Conservation (phyloP, 92 coral and sea anemone genomes). For the Pocillopora grandis region DNA sequence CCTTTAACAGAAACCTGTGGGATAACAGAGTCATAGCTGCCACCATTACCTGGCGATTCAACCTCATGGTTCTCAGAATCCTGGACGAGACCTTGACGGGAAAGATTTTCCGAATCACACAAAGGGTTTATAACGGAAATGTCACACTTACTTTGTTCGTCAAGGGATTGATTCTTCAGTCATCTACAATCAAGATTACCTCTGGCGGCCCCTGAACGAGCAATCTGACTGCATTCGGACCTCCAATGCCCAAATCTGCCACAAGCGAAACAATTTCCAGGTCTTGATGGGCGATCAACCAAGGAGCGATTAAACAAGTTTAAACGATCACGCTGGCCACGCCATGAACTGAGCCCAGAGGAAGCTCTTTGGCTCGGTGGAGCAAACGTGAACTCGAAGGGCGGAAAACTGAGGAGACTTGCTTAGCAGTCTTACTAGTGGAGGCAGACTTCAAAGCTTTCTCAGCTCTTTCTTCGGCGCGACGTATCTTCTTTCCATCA, state of each 20-base stretch:
- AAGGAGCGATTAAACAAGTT: too few relatives aligned
- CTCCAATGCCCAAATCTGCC: conserved; percentile 19
- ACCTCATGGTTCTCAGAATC: too few relatives aligned
- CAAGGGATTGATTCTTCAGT: background rate
- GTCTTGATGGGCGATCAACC: background rate
- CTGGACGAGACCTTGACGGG: too few relatives aligned
- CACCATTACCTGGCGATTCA: too few relatives aligned
- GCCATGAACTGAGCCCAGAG: too few relatives aligned
- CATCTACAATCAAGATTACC: background rate
- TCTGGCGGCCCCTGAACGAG: background rate
- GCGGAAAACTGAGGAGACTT: too few relatives aligned
- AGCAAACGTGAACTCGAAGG: too few relatives aligned
- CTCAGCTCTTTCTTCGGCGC: conserved; percentile 57
- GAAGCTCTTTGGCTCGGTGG: too few relatives aligned
- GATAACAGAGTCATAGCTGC: background rate
- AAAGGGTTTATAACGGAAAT: background rate
- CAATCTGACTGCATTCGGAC: background rate
- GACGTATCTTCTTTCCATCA: conserved; percentile 41
- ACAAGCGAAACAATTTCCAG: background rate
- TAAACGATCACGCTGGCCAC: too few relatives aligned
- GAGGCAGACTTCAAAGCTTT: background rate
- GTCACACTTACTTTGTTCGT: background rate
- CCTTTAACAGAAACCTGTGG: conserved; percentile 39
- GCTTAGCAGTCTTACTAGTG: background rate
- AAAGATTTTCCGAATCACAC: background rate